Percentiles rank a stretch among this genome's conserved stretches.
phyloP scores from a whole-genome alignment of 2,888 invertebrate genomes.

The Scaptomyza polygonia region DNA sequence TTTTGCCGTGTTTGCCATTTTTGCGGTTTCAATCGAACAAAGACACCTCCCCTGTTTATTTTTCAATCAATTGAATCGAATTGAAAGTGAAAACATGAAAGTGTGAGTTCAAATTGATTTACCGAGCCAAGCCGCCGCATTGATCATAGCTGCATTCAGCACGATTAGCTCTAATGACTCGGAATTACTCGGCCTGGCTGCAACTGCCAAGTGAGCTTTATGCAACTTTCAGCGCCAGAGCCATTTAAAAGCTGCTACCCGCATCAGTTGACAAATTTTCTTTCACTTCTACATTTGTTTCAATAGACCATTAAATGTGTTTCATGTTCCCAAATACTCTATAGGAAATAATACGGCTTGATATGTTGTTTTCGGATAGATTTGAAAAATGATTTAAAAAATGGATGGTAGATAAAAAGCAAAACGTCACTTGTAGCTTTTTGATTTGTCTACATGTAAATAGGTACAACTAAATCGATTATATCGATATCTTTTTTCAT shows the following conservation, averaged over 20 bases:
- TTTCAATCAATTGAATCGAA: slow-evolving; percentile 58
- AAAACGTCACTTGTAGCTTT: too few relatives aligned
- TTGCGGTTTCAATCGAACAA: slow-evolving; percentile 39
- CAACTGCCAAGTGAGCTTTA: slow-evolving; percentile 35
- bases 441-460: too few relatives aligned
- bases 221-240: slow-evolving; percentile 40
- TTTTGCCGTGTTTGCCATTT: slow-evolving; percentile 38
- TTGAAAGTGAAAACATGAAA: slow-evolving; percentile 78
- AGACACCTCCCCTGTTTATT: slow-evolving; percentile 46
- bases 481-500: too few relatives aligned
- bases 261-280: slow-evolving; percentile 55
- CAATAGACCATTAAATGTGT: slow-evolving; percentile 47
- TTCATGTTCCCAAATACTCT: background rate
- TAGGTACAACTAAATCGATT: too few relatives aligned
- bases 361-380: too few relatives aligned
- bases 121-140: slow-evolving; percentile 54
- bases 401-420: too few relatives aligned
- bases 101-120: slow-evolving; percentile 72
- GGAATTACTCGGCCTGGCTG: slow-evolving; percentile 11
- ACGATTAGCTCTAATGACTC: slow-evolving; percentile 64
- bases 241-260: slow-evolving; percentile 31
- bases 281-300: slow-evolving; percentile 44
- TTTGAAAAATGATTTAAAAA: too few relatives aligned
- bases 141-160: slow-evolving; percentile 65
- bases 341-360: too few relatives aligned